Base-by-base conservation (phyloP, 2,113 vertebrate species). In the Sigmodon hispidus region DNA sequence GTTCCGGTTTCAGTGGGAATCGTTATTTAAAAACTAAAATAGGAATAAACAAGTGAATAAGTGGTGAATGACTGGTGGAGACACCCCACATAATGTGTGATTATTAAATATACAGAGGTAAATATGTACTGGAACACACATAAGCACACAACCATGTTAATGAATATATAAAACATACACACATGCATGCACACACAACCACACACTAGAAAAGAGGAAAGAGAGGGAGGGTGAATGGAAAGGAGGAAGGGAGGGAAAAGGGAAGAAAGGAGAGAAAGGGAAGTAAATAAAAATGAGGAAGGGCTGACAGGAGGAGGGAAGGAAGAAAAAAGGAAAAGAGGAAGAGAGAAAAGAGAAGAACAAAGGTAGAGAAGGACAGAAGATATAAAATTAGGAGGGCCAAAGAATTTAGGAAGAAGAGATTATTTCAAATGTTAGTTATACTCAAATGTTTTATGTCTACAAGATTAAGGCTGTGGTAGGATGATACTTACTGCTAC, bases 211-310 rank as follows among this genome's bases (percentile, higher is more conserved):
- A 40, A 72, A 22, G 67, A 19, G 48, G 15, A 34, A 50, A 31
- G 12, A 29, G 40, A 29, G 9, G 8, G 13, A 75, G 5, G 5
- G 10, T 15, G 29, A 77, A 17, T 3, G 5, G 10, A 24, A 45
- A 5, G 2, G 15, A 45, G 43, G 15, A 13, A 43, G 2, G 16
- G 13, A 29, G n/a, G n/a, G 3, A 22, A n/a, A 7, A 26, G 31
- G 2, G 9, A 11, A 65, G 22, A 10, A 29, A 31, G 7, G 8
- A n/a, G 12, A 34, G 34, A 5, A 1, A 7, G 40, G 57, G 57
- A 61, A 26, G 59, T n/a, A n/a, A n/a, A n/a, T n/a, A n/a, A 26
- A 21, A 21, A 21, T 3, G 19, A 59, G 57, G 19, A 59, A 59
- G 57, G 19, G 19, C n/a, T n/a, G n/a, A n/a, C n/a, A 61, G 59